Conservation (phyloP, 2,113 vertebrate species). For the Gracilinanus agilis region DNA sequence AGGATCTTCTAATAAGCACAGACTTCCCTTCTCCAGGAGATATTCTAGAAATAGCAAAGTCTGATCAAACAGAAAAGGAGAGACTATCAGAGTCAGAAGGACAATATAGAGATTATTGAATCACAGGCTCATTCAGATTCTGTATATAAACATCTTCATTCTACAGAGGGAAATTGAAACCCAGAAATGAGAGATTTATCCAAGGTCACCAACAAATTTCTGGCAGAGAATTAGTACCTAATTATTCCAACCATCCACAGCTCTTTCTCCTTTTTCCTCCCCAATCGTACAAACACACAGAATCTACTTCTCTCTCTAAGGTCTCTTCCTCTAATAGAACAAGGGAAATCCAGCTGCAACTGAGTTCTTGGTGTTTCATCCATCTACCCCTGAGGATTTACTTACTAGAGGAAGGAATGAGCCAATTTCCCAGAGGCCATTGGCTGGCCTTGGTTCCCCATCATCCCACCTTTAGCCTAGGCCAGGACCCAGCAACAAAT, state of each 20-base stretch:
- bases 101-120: neutral
- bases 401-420: neutral
- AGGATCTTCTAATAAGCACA: neutral
- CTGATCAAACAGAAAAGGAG: neutral
- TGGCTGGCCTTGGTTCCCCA: neutral
- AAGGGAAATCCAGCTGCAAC: no score
- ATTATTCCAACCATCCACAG: no score
- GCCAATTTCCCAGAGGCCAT: neutral
- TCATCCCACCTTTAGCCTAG: neutral
- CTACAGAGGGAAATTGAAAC: no score
- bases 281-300: no score
- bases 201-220: neutral
- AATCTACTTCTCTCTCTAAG: no score
- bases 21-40: neutral
- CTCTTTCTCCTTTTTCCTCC: neutral
- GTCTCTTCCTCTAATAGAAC: no score
- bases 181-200: neutral
- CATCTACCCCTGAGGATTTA: neutral
- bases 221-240: neutral
- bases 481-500: neutral
- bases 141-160: no score
- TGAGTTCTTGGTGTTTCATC: neutral
- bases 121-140: neutral
- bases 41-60: neutral
- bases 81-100: neutral